Evolutionary conservation across 35 echinoderm and acorn worm species (phyloP), one percentile per base, ranked within the genome.

Genomic region (Amphiura filiformis): DNA sequence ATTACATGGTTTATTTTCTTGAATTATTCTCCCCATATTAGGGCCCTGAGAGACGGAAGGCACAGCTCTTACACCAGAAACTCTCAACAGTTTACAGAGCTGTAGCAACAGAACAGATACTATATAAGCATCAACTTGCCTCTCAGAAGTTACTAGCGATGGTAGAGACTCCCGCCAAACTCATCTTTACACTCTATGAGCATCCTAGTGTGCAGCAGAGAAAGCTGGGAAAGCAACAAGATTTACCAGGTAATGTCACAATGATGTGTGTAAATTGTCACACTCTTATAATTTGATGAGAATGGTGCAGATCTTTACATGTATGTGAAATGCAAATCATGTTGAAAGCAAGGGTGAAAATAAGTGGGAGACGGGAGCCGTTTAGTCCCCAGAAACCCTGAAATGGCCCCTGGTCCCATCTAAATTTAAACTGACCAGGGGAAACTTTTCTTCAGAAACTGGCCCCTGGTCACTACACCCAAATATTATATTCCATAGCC

Each of bases 121-220:
- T 97, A 0, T 57, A 61, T 31, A 94, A 88, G 40, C 85, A 97
- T 52, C 86, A 91, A 0, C 78, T 97, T 13, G 89, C 47, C 14
- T 92, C 94, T 13, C 40, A 41, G 0, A 77, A 70, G 32, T 70
- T 91, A 13, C 47, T 92, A 12, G 18, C 84, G 20, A 56, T 91
- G 78, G 86, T 93, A 0, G 77, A 91, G n/a, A 82, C 86, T 13
- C 95, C 95, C 0, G 89, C 89, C 12, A 90, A 86, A 36, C 92
- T 97, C 0, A 97, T 93, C 39, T 89, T 91, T 11, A 88, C 79
- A 26, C 86, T 97, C 30, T 97, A 97, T 86, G 92, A 97, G 86
- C 95, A 97, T 49, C 31, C 70, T 26, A 93, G 89, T 47, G 92
- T 97, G 40, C 92, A 94, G 44, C 82, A 88, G 22, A 80, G 84